These are phyloP conservation scores for Eupithecia centaureata DNA, from an alignment of 2,888 invertebrate genomes.

Conservation along the genomic window DNA sequence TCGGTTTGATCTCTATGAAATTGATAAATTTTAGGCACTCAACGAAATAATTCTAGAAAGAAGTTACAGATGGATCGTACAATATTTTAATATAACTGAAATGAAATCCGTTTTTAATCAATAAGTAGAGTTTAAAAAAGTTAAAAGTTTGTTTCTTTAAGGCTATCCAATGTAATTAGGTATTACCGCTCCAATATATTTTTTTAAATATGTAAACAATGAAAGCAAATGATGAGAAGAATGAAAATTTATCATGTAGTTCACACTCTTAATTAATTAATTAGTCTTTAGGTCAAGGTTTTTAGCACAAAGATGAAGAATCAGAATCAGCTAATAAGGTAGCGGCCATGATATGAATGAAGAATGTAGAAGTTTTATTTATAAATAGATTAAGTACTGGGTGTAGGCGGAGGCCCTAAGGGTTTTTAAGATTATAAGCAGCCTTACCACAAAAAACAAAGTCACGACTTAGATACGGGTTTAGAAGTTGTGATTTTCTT, in stretches of 20 bases:
- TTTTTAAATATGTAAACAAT: too few relatives aligned
- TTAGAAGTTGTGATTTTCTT: too few relatives aligned
- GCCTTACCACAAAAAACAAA: too few relatives aligned
- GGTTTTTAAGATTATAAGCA: background rate
- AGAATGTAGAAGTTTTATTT: background rate
- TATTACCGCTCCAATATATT: too few relatives aligned
- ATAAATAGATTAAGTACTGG: too few relatives aligned
- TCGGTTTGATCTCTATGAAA: background rate
- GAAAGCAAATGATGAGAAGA: too few relatives aligned
- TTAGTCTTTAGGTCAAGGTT: background rate
- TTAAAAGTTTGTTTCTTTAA: too few relatives aligned
- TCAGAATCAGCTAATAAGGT: conserved; percentile 10
- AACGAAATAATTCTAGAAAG: background rate
- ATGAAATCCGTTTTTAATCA: too few relatives aligned
- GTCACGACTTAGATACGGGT: too few relatives aligned
- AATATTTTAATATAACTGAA: background rate
- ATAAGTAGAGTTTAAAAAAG: too few relatives aligned
- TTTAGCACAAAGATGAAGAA: background rate
- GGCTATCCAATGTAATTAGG: too few relatives aligned
- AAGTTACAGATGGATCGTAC: background rate
- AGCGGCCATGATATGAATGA: conserved; percentile 2
- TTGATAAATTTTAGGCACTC: background rate
- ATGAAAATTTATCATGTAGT: background rate
- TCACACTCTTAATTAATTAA: background rate
- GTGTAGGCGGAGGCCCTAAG: background rate